Percentiles rank a stretch among this genome's conserved stretches.
phyloP scores from a whole-genome alignment of 2,888 invertebrate species.

The Drosophila koepferae region DNA sequence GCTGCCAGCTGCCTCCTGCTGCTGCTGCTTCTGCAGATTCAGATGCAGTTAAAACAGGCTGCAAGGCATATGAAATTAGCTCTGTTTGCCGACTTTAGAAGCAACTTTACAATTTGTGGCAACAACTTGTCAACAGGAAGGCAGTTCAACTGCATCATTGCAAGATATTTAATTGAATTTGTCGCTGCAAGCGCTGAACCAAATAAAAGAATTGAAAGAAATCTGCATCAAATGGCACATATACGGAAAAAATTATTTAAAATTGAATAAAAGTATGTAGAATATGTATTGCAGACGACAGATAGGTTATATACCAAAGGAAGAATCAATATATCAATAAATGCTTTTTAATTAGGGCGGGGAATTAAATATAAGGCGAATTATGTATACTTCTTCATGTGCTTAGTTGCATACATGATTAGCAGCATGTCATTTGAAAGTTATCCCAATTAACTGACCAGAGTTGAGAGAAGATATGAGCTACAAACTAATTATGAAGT shows the following conservation, averaged over 20 bases:
- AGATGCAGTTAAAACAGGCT: slow-evolving; percentile 51
- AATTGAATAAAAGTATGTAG: not conserved
- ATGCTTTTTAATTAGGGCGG: not conserved
- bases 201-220: not conserved
- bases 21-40: not conserved
- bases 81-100: slow-evolving; percentile 52
- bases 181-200: slow-evolving; percentile 31
- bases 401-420: no score
- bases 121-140: slow-evolving; percentile 55
- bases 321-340: not conserved
- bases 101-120: slow-evolving; percentile 57
- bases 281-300: not conserved
- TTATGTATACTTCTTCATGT: no score
- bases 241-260: not conserved
- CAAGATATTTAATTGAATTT: slow-evolving; percentile 67
- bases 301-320: not conserved
- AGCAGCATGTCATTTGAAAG: slow-evolving; percentile 10
- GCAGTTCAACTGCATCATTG: slow-evolving; percentile 54
- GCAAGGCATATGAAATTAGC: slow-evolving; percentile 78
- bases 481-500: slow-evolving; percentile 15
- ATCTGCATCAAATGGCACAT: not conserved
- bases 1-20: not conserved
- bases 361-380: no score
- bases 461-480: not conserved
- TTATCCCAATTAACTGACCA: slow-evolving; percentile 18